A percentile compares a stretch with the other conserved stretches of the same genome.
phyloP scores from a whole-genome alignment of 2,888 invertebrate genomes.

The Muschampia plurimacula region DNA sequence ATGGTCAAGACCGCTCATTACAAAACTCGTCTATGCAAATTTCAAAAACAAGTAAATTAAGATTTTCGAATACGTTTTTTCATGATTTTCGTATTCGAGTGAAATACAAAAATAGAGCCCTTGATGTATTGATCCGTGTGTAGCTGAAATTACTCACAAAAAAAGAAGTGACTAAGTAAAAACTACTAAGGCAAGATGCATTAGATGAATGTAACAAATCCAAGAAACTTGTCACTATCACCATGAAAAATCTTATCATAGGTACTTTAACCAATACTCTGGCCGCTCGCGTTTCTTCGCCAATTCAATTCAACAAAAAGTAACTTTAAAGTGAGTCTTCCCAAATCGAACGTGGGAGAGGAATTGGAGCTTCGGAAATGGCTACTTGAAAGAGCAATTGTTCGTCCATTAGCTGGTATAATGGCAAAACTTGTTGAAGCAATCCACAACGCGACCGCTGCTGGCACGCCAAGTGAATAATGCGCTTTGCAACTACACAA shows the following conservation, averaged over 20 bases:
- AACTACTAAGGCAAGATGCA: neutral
- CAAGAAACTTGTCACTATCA: neutral
- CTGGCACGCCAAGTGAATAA: conserved; percentile 33
- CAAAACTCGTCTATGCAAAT: too few relatives aligned
- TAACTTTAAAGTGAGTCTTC: conserved; percentile 13
- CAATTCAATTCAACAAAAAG: conserved; percentile 14
- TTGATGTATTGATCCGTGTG: too few relatives aligned
- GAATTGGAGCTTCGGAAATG: conserved; percentile 21
- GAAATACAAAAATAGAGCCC: too few relatives aligned
- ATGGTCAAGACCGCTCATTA: too few relatives aligned
- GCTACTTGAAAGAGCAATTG: conserved; percentile 37
- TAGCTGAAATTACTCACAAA: neutral
- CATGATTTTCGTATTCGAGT: too few relatives aligned
- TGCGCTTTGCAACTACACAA: conserved; percentile 24
- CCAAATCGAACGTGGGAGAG: conserved; percentile 37
- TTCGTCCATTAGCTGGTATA: conserved; percentile 36
- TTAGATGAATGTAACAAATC: neutral
- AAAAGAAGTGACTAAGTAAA: neutral
- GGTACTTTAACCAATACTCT: neutral
- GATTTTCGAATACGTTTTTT: too few relatives aligned
- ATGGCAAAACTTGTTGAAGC: conserved; percentile 35
- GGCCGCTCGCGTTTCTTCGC: neutral
- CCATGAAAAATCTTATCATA: neutral
- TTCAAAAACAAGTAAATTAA: too few relatives aligned
- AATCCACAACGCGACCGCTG: conserved; percentile 23